These are phyloP conservation scores for Vollenhovia emeryi DNA, from an alignment of 1,140 invertebrate genomes.

Conservation along the genomic window DNA sequence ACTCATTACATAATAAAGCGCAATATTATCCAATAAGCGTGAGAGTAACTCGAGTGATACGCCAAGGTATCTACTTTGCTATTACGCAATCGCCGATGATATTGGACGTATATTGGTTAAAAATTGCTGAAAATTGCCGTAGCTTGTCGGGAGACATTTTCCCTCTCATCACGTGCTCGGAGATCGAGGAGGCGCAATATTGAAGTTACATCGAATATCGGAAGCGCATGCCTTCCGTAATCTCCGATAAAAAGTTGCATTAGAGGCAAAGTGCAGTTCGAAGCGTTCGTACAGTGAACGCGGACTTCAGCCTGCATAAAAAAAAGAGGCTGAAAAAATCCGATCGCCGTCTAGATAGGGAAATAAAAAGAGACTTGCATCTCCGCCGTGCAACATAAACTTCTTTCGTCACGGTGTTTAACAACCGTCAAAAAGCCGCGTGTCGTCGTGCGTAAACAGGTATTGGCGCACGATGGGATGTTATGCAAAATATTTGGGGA, in stretches of 20 bases:
- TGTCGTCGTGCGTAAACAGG: not conserved
- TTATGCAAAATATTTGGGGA: not conserved
- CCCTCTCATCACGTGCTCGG: not conserved
- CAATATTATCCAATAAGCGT: conserved; percentile 47
- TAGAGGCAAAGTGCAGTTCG: conserved; percentile 21
- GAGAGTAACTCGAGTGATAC: conserved; percentile 19
- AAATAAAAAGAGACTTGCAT: conserved; percentile 18
- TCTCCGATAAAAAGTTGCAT: conserved; percentile 36
- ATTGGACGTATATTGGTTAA: conserved; percentile 7
- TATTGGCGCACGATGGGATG: not conserved
- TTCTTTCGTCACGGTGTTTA: conserved; percentile 20
- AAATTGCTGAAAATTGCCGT: conserved; percentile 32
- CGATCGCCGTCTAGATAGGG: not conserved
- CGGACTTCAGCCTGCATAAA: not conserved
- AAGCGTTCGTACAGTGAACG: not conserved
- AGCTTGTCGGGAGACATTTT: not conserved
- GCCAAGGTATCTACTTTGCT: not conserved
- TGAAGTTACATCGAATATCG: conserved; percentile 7
- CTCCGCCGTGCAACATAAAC: not conserved
- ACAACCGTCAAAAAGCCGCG: not conserved
- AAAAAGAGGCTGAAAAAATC: conserved; percentile 14
- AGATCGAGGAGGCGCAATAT: conserved; percentile 9
- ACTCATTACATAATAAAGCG: conserved; percentile 55
- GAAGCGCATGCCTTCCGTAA: conserved; percentile 11
- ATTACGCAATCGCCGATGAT: conserved; percentile 4